phyloP scores from a whole-genome alignment of 2,888 invertebrate species.

The Baccha elongata region DNA sequence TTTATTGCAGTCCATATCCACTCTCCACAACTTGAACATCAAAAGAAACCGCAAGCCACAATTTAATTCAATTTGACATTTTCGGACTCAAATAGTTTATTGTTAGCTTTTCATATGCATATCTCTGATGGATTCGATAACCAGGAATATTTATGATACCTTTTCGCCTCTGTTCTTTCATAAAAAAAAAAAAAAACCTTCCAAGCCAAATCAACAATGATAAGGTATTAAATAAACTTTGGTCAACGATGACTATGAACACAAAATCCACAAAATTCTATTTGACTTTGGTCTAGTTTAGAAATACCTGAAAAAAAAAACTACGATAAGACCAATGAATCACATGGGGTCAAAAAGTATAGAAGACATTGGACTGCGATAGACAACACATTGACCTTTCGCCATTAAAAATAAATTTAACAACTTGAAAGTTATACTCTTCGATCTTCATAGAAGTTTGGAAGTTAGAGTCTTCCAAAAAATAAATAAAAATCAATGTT shows the following conservation, averaged over 20 bases:
- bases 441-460: background rate
- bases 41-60: constrained; percentile 34
- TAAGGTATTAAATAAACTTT: constrained; percentile 49
- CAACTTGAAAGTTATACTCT: constrained; percentile 39
- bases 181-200: background rate
- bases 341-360: background rate
- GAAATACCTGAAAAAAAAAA: background rate
- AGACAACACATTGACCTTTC: constrained; percentile 59
- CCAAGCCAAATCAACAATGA: constrained; percentile 37
- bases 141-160: constrained; percentile 64
- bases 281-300: constrained; percentile 45
- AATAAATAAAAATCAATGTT: constrained; percentile 5
- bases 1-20: constrained; percentile 48
- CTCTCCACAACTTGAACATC: background rate
- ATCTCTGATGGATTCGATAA: constrained; percentile 33
- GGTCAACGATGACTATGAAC: constrained; percentile 13
- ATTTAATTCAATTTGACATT: constrained; percentile 44
- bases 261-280: constrained; percentile 41
- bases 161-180: constrained; percentile 9
- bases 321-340: constrained; percentile 49
- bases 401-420: constrained; percentile 39
- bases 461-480: too few relatives aligned
- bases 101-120: constrained; percentile 50
- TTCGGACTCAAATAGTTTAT: constrained; percentile 8
- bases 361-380: background rate